Percentiles rank a stretch among this genome's conserved stretches.
Conservation (phyloP, 2,888 invertebrate species). For the Mesochorus sp. region DNA sequence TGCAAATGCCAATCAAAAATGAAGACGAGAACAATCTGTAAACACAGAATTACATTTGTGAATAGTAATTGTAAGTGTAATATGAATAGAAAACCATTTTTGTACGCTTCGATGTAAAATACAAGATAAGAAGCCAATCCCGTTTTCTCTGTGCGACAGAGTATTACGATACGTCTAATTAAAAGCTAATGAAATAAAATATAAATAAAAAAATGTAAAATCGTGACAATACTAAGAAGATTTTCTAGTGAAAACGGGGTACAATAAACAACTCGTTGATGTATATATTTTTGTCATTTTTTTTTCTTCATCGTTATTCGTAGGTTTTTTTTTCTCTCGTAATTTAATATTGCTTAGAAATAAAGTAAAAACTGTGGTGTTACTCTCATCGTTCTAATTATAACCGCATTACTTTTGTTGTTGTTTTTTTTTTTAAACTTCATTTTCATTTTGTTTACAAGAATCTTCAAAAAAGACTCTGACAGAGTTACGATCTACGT, state of each 20-base stretch:
- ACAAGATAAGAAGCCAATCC: background rate
- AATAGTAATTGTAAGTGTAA: no score
- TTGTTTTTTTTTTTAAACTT: slow-evolving; percentile 50
- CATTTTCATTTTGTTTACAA: slow-evolving; percentile 59
- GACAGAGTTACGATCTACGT: slow-evolving; percentile 55
- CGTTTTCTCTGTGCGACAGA: background rate
- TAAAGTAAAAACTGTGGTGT: slow-evolving; percentile 65
- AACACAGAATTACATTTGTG: no score
- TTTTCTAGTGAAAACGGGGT: slow-evolving; percentile 28
- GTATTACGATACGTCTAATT: background rate
- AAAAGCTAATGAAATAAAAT: background rate
- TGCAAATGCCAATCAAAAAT: no score
- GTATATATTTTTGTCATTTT: slow-evolving; percentile 53
- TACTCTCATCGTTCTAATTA: slow-evolving; percentile 61
- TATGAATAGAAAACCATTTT: background rate
- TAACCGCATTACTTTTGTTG: slow-evolving; percentile 58
- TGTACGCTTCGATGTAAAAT: no score
- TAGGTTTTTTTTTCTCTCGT: slow-evolving; percentile 50
- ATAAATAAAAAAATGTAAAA: slow-evolving; percentile 41
- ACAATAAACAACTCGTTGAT: slow-evolving; percentile 51
- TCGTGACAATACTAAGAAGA: slow-evolving; percentile 49
- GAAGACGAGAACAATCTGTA: no score
- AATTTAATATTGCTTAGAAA: slow-evolving; percentile 64
- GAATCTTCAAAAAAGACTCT: slow-evolving; percentile 36
- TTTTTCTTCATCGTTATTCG: slow-evolving; percentile 53